Evolutionary conservation across 2,113 vertebrate species (phyloP).

Genomic region (Halcyon malimbica): DNA sequence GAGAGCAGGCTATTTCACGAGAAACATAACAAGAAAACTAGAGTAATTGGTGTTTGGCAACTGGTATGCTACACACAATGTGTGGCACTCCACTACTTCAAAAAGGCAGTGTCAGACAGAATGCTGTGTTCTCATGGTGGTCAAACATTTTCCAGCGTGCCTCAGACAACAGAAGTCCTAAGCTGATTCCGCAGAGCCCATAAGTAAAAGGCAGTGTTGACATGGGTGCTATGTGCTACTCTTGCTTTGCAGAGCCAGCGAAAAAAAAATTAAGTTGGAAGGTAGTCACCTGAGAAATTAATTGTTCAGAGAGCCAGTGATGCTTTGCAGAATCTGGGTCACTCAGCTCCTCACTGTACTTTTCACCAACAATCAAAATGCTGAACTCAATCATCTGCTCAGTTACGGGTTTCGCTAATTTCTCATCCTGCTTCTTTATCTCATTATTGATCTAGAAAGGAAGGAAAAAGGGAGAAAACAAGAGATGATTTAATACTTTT

Average conservation of each 20-base stretch:
- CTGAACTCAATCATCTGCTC: slow-evolving; percentile 89
- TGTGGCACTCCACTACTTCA: neutral
- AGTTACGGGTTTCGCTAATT: slow-evolving; percentile 39
- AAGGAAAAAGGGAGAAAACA: neutral
- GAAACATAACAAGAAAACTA: neutral
- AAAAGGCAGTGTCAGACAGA: neutral
- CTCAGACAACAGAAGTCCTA: neutral
- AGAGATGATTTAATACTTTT: neutral
- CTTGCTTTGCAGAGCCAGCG: neutral
- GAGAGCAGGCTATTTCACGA: neutral
- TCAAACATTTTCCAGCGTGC: neutral
- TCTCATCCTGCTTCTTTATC: slow-evolving; percentile 77
- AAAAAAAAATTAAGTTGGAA: neutral
- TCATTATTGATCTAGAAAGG: slow-evolving; percentile 85
- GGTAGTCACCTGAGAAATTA: slow-evolving; percentile 83
- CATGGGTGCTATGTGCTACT: neutral
- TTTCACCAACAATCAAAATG: slow-evolving; percentile 80
- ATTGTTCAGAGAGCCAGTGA: slow-evolving; percentile 77
- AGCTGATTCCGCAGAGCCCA: neutral
- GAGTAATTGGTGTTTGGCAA: neutral
- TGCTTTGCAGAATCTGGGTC: slow-evolving; percentile 72
- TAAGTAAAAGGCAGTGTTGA: neutral
- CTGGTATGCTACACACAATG: neutral
- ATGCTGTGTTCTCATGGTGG: neutral
- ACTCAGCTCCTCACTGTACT: slow-evolving; percentile 79